A percentile compares a stretch with the other conserved stretches of the same genome.
phyloP scores from a whole-genome alignment of 1,140 invertebrate genomes.

The Popillia japonica region DNA sequence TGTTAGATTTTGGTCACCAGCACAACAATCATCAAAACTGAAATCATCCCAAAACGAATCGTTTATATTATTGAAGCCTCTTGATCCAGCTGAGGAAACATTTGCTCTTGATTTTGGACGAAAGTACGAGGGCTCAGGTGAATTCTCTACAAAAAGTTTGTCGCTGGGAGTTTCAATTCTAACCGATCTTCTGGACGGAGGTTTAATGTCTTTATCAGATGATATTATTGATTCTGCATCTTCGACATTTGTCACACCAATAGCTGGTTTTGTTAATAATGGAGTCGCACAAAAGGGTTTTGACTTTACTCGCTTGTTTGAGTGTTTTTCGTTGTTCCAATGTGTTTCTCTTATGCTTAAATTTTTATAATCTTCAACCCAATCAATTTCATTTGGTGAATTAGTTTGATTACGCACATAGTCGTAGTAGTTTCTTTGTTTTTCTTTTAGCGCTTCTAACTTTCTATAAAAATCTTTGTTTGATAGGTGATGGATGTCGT shows the following conservation, averaged over 20 bases:
- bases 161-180: conserved; percentile 57
- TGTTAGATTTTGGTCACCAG: conserved; percentile 45
- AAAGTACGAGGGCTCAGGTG: conserved; percentile 1
- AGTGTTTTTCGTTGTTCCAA: conserved; percentile 38
- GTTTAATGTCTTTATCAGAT: conserved; percentile 54
- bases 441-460: conserved; percentile 70
- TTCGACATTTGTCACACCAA: conserved; percentile 44
- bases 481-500: conserved; percentile 72
- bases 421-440: conserved; percentile 67
- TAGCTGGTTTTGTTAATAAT: conserved; percentile 46
- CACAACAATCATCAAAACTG: conserved; percentile 51
- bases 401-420: conserved; percentile 64
- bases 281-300: conserved; percentile 50
- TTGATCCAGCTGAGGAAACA: conserved; percentile 45
- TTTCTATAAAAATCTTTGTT: conserved; percentile 73
- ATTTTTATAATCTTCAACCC: conserved; percentile 56
- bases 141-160: conserved; percentile 43
- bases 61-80: conserved; percentile 41
- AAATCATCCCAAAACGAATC: conserved; percentile 55
- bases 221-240: conserved; percentile 49
- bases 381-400: conserved; percentile 55
- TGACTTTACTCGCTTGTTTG: background rate
- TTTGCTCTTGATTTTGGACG: conserved; percentile 49
- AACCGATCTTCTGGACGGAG: conserved; percentile 58
- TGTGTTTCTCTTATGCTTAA: conserved; percentile 45